Base-by-base conservation (phyloP, 2,888 invertebrate species). In the Cetonia aurata region DNA sequence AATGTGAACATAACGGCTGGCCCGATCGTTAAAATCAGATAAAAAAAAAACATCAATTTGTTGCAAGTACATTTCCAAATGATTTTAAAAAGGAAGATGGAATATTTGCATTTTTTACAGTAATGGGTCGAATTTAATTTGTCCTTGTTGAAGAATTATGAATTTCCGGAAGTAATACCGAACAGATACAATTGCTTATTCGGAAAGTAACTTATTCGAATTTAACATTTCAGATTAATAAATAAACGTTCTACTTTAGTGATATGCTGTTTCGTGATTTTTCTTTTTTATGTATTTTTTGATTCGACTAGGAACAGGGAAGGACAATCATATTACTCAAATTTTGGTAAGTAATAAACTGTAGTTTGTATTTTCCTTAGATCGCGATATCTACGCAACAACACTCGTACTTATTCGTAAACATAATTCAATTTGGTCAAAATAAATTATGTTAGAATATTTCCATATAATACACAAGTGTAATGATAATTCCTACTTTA, bases 261-360 rank as follows among this genome's bases (percentile, higher is more conserved):
- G 25, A 13, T 8, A 37, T 50, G 4, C 12, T 37, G 17, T 59
- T 42, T 10, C 9, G 8, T 41, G 13, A 17, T 57, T 42, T 13
- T n/a, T 6, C 6, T 6, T 56, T 31, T 37, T n/a, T 65, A 65
- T 48, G 17, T 37, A 37, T 12, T 65, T 65, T 52, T 50, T 46
- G 62, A 65, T 13, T 17, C 15, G 31, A 37, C 48, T 8, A 65
- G 31, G 13, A 44, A 15, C 12, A 57, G 19, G n/a, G 19, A 19
- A 46, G 46, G 50, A 15, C 62, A 65, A 17, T 6, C 37, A 13
- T 65, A 65, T 65, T 65, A 50, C 25, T 33, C 62, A n/a, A 65
- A 19, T 19, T 65, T 50, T 50, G 62, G 62, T 65, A 65, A 65
- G 62, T 46, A 42, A 42, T n/a, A 12, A n/a, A n/a, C n/a, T n/a